phyloP scores from a whole-genome alignment of 1,140 invertebrate species.

The Leptinotarsa undecemlineata region DNA sequence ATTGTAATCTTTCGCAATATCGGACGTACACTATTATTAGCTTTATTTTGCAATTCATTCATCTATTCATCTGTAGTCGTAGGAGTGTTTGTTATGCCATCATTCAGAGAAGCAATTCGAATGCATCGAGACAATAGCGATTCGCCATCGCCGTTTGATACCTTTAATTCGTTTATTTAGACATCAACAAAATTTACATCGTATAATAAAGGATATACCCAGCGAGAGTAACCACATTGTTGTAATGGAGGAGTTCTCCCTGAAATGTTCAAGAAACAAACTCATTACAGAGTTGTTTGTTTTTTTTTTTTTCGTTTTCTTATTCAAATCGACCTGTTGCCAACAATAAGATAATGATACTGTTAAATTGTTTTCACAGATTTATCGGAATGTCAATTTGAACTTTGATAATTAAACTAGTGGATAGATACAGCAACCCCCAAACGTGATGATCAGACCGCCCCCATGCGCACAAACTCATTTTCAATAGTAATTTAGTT shows the following conservation, averaged over 20 bases:
- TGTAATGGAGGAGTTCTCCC: not conserved
- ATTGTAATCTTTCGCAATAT: not conserved
- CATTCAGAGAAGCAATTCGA: not conserved
- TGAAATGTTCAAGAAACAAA: not conserved
- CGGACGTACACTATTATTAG: conserved; percentile 1
- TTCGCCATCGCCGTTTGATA: not conserved
- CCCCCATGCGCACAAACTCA: too few species aligned
- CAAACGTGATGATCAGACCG: too few species aligned
- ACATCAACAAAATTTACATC: conserved; percentile 5
- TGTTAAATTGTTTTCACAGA: too few species aligned
- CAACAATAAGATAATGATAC: too few species aligned
- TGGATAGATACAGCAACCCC: too few species aligned
- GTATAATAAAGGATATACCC: not conserved
- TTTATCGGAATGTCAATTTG: too few species aligned
- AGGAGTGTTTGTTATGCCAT: not conserved
- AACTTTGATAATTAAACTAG: too few species aligned
- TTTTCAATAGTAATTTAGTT: too few species aligned
- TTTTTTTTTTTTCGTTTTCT: too few species aligned
- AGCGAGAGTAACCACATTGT: not conserved
- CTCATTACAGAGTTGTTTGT: too few species aligned
- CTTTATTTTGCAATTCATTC: conserved; percentile 4
- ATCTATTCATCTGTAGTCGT: not conserved
- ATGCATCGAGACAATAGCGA: not conserved
- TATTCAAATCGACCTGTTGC: too few species aligned
- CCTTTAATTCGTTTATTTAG: not conserved